phyloP scores from a whole-genome alignment of 2,113 vertebrate species.

The Oostethus manadensis region DNA sequence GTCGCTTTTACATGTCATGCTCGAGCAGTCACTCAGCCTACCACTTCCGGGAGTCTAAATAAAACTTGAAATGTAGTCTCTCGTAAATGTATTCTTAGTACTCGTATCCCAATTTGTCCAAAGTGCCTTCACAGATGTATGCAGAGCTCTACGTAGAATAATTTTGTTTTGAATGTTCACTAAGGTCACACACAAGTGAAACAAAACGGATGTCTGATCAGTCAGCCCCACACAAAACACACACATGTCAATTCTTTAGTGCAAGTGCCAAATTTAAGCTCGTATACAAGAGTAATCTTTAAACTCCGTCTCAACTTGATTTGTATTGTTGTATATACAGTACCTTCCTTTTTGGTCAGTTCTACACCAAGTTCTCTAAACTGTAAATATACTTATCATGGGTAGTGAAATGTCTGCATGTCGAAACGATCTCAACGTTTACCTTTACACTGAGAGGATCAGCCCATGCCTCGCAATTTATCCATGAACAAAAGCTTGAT shows the following conservation, averaged over 20 bases:
- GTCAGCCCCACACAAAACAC: background rate
- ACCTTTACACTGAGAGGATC: background rate
- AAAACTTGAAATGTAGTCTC: no score
- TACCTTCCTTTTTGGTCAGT: background rate
- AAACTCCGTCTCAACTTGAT: background rate
- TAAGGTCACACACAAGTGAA: background rate
- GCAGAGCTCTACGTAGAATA: background rate
- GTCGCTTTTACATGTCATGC: no score
- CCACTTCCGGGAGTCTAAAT: no score
- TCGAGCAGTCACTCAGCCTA: no score
- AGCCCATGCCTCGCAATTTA: constrained; percentile 32
- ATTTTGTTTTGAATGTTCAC: background rate
- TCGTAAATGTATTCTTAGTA: background rate
- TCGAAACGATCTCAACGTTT: constrained; percentile 4
- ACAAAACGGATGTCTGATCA: background rate
- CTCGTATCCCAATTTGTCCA: background rate
- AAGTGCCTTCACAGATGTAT: background rate
- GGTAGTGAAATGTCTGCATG: background rate
- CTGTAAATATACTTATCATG: background rate
- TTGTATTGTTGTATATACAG: no score
- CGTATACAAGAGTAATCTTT: background rate
- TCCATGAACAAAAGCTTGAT: constrained; percentile 35
- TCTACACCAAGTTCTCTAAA: background rate
- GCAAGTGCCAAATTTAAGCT: background rate
- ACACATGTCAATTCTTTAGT: background rate